Evolutionary conservation across 2,113 vertebrate species (phyloP).

Genomic region (Pipra filicauda): DNA sequence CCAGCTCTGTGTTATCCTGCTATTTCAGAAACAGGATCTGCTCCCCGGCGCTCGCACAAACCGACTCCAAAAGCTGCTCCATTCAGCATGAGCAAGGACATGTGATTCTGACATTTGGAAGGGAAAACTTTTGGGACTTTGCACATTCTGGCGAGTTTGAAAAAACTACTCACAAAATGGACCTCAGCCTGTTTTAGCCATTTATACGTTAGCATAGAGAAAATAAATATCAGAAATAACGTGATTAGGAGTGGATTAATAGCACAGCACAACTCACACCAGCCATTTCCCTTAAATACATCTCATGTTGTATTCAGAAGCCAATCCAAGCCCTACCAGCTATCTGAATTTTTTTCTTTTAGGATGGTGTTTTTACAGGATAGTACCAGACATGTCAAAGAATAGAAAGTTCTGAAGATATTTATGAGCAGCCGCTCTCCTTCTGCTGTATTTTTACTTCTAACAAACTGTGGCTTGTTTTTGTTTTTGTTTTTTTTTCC

Average conservation of each 20-base stretch:
- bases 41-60: background rate
- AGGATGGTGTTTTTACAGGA: background rate
- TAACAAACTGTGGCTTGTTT: background rate
- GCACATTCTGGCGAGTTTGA: background rate
- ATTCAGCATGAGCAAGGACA: background rate
- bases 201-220: background rate
- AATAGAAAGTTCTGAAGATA: background rate
- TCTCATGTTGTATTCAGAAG: background rate
- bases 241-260: background rate
- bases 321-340: background rate
- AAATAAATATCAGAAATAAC: background rate
- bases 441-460: slow-evolving; percentile 41
- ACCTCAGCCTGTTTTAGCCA: background rate
- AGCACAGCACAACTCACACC: background rate
- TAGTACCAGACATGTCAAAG: background rate
- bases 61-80: background rate
- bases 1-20: background rate
- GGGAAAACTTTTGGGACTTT: background rate
- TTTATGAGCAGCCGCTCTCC: slow-evolving; percentile 21
- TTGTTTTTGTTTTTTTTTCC: background rate
- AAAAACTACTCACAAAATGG: background rate
- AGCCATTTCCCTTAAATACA: background rate
- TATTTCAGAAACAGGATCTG: background rate
- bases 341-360: background rate
- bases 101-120: background rate